phyloP scores from a whole-genome alignment of 64 coral and sea anemone species.

The Orbicella faveolata region DNA sequence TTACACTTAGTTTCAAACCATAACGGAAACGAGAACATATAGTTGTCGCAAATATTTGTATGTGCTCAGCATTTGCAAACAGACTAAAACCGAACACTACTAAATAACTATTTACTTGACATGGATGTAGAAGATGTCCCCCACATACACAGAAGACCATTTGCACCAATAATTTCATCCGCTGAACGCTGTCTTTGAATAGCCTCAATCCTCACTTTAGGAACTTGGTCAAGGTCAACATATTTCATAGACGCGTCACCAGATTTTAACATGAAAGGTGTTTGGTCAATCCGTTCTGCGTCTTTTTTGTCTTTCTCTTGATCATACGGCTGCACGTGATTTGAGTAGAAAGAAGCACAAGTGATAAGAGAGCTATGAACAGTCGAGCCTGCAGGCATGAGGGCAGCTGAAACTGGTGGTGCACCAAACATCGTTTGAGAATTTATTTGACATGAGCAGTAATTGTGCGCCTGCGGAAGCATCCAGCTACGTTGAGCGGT shows the following conservation, averaged over 20 bases:
- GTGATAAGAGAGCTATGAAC: not conserved
- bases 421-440: not conserved
- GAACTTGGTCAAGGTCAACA: not conserved
- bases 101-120: not conserved
- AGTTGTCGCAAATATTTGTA: not conserved
- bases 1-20: no score
- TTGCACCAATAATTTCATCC: conserved; percentile 3
- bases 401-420: not conserved
- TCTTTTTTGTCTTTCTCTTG: not conserved
- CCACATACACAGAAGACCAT: conserved; percentile 17
- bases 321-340: not conserved
- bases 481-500: not conserved
- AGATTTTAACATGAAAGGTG: not conserved
- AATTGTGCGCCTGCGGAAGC: not conserved
- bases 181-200: conserved; percentile 1
- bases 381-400: not conserved
- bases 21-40: no score
- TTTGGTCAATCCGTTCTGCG: not conserved
- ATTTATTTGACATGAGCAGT: conserved; percentile 13
- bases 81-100: not conserved
- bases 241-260: not conserved
- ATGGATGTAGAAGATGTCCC: not conserved
- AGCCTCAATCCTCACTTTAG: not conserved
- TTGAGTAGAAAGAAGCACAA: conserved; percentile 17
- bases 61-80: not conserved